Base-by-base conservation (phyloP, 2,888 invertebrate genomes). In the Scaeva pyrastri region DNA sequence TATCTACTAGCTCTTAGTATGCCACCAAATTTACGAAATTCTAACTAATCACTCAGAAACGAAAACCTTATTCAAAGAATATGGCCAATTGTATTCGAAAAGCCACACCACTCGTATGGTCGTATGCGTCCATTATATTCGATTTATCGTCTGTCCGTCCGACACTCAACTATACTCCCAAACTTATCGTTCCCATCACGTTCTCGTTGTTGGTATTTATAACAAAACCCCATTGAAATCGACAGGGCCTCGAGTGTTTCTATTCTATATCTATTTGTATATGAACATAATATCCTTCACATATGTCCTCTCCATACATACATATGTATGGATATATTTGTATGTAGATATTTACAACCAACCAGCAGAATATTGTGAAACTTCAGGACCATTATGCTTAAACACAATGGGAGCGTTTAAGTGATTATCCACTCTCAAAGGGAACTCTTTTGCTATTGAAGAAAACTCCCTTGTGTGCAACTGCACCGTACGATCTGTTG, bases 351-450 rank as follows among this genome's bases (percentile, higher is more conserved):
- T 73, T 77, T 73, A 81, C 43, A 62, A 60, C 45, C 72, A 50
- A 21, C 68, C 68, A 52, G 52, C 39, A 52, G 50, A 70, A 74
- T 68, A 80, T 66, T 77, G 71, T 82, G 14, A 74, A 82, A 77
- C 74, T 82, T 75, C 66, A 52, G 71, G 48, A 74, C 71, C 82
- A 86, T 77, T 86, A 77, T 74, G 36, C 41, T 64, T 19, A 48
- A 45, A 71, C 77, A 74, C 82, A 82, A 86, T 82, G 48, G 77
- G 70, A 77, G 56, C 73, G 70, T 78, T 82, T 71, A 55, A 81
- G 74, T 82, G 82, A 86, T 82, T 86, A 77, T 78, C 77, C 82
- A 71, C 76, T 74, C 52, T 86, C 70, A 75, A 77, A 81, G 48
- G 68, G 70, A 76, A 73, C 55, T 77, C 45, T 43, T 52, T 60